Evolutionary conservation across 1,140 invertebrate genomes (phyloP).

Genomic region (Hycleus phaleratus): DNA sequence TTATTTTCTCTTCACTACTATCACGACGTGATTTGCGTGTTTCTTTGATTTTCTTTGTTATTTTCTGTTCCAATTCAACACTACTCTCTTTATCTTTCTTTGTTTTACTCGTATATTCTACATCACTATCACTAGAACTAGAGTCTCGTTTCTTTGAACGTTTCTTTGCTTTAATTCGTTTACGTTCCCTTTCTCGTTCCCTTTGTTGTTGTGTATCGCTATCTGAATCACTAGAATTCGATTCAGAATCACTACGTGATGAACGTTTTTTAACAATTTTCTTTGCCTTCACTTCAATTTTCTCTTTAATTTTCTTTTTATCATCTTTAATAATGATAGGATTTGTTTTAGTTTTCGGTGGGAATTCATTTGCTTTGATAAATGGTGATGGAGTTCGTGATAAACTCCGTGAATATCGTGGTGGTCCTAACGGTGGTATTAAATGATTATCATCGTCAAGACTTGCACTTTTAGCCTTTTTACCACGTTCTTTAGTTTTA

Average conservation of each 20-base stretch:
- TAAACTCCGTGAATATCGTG: constrained; percentile 57
- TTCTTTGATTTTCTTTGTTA: constrained; percentile 22
- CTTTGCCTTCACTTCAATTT: constrained; percentile 31
- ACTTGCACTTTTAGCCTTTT: constrained; percentile 34
- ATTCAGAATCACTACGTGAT: constrained; percentile 32
- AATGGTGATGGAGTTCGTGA: constrained; percentile 73
- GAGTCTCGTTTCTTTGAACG: constrained; percentile 36
- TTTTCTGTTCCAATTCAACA: constrained; percentile 14
- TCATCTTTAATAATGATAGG: constrained; percentile 36
- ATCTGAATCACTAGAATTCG: constrained; percentile 45
- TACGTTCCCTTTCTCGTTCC: constrained; percentile 41
- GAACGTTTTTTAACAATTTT: constrained; percentile 27
- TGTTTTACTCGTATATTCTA: constrained; percentile 29
- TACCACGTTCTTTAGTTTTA: constrained; percentile 31
- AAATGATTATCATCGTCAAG: constrained; percentile 23
- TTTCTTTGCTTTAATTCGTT: constrained; percentile 41
- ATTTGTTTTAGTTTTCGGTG: constrained; percentile 46
- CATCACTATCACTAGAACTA: constrained; percentile 38
- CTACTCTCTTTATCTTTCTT: constrained; percentile 27
- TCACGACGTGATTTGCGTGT: constrained; percentile 42
- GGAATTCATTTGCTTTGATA: constrained; percentile 66
- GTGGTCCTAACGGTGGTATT: constrained; percentile 35
- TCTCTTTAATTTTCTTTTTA: constrained; percentile 43
- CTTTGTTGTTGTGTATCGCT: constrained; percentile 43
- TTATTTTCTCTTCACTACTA: constrained; percentile 40